phyloP scores from a whole-genome alignment of 2,888 invertebrate species.

The Cataglyphis rosenhaueri region DNA sequence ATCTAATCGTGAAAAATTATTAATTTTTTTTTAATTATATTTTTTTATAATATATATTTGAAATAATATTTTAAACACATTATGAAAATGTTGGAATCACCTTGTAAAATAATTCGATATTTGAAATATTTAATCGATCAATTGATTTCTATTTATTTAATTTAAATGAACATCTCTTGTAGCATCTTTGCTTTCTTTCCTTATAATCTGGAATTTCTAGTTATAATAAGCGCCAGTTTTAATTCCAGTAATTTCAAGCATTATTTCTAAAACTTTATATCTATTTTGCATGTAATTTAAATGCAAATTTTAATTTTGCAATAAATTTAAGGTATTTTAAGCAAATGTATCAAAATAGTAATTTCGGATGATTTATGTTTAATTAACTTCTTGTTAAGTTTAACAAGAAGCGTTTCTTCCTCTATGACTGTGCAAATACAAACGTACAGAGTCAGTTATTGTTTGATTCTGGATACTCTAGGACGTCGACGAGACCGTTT shows the following conservation, averaged over 20 bases:
- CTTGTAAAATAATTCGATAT: not conserved
- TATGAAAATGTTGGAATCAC: not conserved
- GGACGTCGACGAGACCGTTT: constrained; percentile 14
- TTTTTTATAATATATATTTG: not conserved
- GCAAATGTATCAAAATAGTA: constrained; percentile 1
- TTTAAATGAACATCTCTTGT: not conserved
- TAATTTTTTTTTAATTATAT: not conserved
- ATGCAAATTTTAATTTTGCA: constrained; percentile 4
- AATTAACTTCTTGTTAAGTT: not conserved
- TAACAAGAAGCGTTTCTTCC: constrained; percentile 46
- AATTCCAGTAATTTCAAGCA: not conserved
- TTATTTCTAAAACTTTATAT: not conserved
- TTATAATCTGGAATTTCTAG: not conserved
- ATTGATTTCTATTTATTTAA: not conserved
- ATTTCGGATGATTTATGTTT: constrained; percentile 30
- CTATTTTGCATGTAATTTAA: not conserved
- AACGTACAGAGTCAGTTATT: constrained; percentile 46
- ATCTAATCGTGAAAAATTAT: not conserved
- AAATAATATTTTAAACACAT: not conserved
- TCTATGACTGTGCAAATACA: constrained; percentile 56
- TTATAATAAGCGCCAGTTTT: not conserved
- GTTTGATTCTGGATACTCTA: constrained; percentile 44
- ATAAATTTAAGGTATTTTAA: not conserved
- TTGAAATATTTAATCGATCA: not conserved
- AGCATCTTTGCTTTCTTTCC: not conserved